Percentiles rank a stretch among this genome's conserved stretches.
Conservation (phyloP, 2,888 invertebrate genomes). For the Cordylochernes scorpioides region DNA sequence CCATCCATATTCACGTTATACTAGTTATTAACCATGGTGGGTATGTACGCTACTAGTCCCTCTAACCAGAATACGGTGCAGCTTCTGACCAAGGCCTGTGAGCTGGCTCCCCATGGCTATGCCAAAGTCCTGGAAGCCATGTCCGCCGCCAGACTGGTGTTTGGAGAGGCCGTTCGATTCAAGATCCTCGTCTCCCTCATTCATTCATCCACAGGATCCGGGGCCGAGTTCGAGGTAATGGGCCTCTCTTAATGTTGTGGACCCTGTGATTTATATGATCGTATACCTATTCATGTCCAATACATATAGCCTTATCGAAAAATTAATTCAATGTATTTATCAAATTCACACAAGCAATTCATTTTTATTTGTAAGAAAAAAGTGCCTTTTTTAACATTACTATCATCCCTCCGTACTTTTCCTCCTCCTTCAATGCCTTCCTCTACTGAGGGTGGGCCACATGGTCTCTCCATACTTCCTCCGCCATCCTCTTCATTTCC, state of each 20-base stretch:
- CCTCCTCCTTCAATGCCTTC: too few relatives aligned
- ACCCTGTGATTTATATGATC: not conserved
- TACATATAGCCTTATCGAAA: not conserved
- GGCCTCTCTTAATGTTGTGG: not conserved
- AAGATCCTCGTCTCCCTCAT: constrained; percentile 43
- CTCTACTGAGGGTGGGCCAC: too few relatives aligned
- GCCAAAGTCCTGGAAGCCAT: constrained; percentile 65
- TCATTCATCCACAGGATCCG: constrained; percentile 6
- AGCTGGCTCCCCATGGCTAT: constrained; percentile 31
- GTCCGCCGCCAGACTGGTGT: constrained; percentile 39
- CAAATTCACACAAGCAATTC: not conserved
- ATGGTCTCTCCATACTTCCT: too few relatives aligned
- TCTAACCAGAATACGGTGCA: too few relatives aligned
- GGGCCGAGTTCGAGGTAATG: constrained; percentile 8
- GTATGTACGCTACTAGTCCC: too few relatives aligned
- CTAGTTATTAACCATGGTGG: too few relatives aligned
- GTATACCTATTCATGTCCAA: not conserved
- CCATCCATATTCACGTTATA: too few relatives aligned
- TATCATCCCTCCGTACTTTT: too few relatives aligned
- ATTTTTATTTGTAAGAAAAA: not conserved
- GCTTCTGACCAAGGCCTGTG: not conserved
- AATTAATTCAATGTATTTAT: too few relatives aligned
- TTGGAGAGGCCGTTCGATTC: constrained; percentile 56
- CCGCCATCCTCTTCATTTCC: too few relatives aligned
- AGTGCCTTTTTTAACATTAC: too few relatives aligned